Conservation (phyloP, 2,797 vertebrate species). For the Bradypus variegatus region DNA sequence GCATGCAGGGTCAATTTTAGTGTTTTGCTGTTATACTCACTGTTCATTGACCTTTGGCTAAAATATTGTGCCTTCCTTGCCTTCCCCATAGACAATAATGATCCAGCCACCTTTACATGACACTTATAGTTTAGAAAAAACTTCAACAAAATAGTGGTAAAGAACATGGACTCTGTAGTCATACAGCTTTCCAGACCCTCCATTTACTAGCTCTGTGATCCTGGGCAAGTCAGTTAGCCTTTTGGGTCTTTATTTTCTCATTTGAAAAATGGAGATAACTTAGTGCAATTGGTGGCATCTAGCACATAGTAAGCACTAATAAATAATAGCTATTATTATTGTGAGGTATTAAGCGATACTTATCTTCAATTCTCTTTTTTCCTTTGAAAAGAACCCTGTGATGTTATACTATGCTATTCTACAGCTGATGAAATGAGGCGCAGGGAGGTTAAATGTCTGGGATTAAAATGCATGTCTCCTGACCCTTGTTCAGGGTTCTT, state of each 20-base stretch:
- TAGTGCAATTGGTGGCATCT: not conserved
- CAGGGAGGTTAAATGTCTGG: not conserved
- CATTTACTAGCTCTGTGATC: not conserved
- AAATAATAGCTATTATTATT: not conserved
- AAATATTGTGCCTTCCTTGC: not conserved
- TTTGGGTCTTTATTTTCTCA: not conserved
- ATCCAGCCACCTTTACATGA: not conserved
- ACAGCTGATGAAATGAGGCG: not conserved
- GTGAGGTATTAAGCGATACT: not conserved
- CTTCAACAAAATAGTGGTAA: not conserved
- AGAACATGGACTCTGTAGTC: not conserved
- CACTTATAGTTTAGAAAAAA: not conserved
- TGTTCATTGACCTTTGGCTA: not conserved
- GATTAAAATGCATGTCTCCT: not conserved
- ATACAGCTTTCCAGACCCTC: not conserved
- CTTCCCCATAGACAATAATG: not conserved
- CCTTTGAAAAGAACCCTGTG: not conserved
- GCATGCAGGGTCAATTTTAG: not conserved
- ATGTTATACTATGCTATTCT: not conserved
- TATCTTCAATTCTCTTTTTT: not conserved
- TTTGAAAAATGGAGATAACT: not conserved
- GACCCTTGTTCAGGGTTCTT: not conserved
- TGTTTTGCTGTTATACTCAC: not conserved
- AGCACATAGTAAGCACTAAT: not conserved
- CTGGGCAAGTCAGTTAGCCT: not conserved